Evolutionary conservation across 2,888 invertebrate genomes (phyloP), one percentile per base, ranked within the genome.

Genomic region (Stenotaenia linearis): DNA sequence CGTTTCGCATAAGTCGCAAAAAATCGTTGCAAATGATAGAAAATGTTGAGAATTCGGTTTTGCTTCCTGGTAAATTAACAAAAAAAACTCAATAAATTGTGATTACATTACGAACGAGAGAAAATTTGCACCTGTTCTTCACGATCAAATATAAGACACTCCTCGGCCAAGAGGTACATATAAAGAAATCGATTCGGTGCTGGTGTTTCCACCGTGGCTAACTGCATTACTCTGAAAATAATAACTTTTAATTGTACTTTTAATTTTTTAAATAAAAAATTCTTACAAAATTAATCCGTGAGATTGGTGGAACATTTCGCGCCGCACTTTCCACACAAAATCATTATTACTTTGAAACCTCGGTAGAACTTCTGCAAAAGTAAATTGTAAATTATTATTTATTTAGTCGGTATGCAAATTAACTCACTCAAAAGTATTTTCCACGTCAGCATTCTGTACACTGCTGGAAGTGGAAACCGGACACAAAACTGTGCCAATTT

Each of bases 401-500:
- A 2, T 40, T 77, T 45, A 28, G 2, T 69, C 15, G 2, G 12
- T 12, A 40, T 6, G 12, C 2, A 15, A 12, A 40, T 40, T 40
- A 40, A 77, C 50, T 84, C 86, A 92, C 93, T 93, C 83, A 96
- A 87, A 76, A 96, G 88, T 45, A 96, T 90, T 87, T 95, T 94
- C 96, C 96, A 96, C n/a, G 96, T 89, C 78, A 92, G 88, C 85
- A 90, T 91, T 84, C 96, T 90, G 83, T 95, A 92, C 4, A 92
- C 89, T 15, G 91, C 90, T 3, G 96, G 96, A 18, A 96, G 92
- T 0, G 93, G 91, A 85, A 94, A 96, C 81, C 94, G 89, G 78
- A 94, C 87, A 84, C 94, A 93, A 85, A 96, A 96, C 84, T 95
- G 94, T 84, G 92, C 92, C 32, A 97, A 85, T 86, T 94, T 94